Percentiles rank a stretch among this genome's conserved stretches.
These are phyloP conservation scores for Merops nubicus DNA, from an alignment of 2,113 vertebrate genomes.

Conservation along the genomic window DNA sequence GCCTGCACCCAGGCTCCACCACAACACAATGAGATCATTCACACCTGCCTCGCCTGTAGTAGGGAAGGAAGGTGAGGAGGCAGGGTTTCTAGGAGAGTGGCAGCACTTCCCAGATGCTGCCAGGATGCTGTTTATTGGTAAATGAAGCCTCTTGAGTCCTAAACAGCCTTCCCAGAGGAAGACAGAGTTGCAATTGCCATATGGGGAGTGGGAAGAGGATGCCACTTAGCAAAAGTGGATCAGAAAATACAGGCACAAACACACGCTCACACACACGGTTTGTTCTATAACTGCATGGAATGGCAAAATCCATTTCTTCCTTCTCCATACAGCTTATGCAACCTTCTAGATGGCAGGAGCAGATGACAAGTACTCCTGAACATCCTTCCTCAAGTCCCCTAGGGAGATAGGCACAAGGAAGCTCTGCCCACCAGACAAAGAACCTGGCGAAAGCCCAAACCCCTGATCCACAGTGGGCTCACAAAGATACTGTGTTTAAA, in stretches of 20 bases:
- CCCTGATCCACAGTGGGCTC: not conserved
- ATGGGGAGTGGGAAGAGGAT: conserved; percentile 80
- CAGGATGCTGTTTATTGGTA: conserved; percentile 75
- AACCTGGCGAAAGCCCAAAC: not conserved
- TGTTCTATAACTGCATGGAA: conserved; percentile 42
- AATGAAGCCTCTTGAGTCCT: conserved; percentile 72
- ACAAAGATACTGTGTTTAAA: not conserved
- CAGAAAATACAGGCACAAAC: conserved; percentile 76
- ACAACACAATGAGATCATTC: conserved; percentile 63
- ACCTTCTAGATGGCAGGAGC: not conserved
- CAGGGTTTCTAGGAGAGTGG: conserved; percentile 42
- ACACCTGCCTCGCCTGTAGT: conserved; percentile 53
- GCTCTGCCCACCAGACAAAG: not conserved
- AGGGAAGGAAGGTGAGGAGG: conserved; percentile 54
- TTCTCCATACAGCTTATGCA: conserved; percentile 9
- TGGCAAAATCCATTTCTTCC: conserved; percentile 1
- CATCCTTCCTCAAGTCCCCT: not conserved
- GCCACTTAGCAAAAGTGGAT: conserved; percentile 73
- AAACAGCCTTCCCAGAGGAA: conserved; percentile 74
- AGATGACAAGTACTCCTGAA: not conserved
- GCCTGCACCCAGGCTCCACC: conserved; percentile 14
- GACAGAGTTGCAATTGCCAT: conserved; percentile 70
- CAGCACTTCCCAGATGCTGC: conserved; percentile 72
- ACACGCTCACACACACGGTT: conserved; percentile 60
- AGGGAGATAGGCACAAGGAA: not conserved